Base-by-base conservation (phyloP, 1,140 invertebrate genomes). In the Bombus vancouverensis region DNA sequence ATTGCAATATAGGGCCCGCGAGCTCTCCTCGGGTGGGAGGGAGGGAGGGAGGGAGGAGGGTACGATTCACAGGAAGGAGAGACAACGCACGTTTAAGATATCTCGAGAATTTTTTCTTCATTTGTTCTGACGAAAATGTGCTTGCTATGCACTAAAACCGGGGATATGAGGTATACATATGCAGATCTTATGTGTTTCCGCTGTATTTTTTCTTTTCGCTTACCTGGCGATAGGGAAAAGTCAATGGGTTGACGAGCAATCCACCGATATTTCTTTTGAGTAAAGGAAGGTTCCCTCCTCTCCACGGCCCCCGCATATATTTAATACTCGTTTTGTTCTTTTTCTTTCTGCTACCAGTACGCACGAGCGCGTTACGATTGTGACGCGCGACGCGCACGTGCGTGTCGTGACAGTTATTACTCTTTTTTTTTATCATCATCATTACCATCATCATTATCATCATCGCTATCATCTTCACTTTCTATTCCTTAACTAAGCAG, bases 1-100 rank as follows among this genome's bases (percentile, higher is more conserved):
- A 95, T 95, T 95, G 94, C 95, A 95, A 94, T 95, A 94, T 95
- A 95, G 94, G 94, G 94, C 94, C 93, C 93, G 92, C 92, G 94
- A 95, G 93, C 93, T 95, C 92, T 94, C 93, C 92, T 94, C 93
- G 92, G 93, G 93, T 93, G 92, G 93, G 93, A 94, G 93, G 94
- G 94, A 94, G 94, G 94, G 93, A 93, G 91, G 89, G 87, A 89
- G 90, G 86, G 78, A 91, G 78, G 83, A 75, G 88, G 87, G 88
- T 86, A 88, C 72, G 75, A 89, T 85, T 81, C 77, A 89, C 44
- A 87, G 89, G 90, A 91, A 88, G 87, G 83, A 90, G 90, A 90
- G 85, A 83, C 86, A 88, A 89, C 89, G 89, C 86, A 91, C 89
- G 86, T 91, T 65, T 77, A 88, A 86, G 81, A 74, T 80, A 78